Evolutionary conservation across 2,888 invertebrate species (phyloP).

Genomic region (Parapristionchus giblindavisi): DNA sequence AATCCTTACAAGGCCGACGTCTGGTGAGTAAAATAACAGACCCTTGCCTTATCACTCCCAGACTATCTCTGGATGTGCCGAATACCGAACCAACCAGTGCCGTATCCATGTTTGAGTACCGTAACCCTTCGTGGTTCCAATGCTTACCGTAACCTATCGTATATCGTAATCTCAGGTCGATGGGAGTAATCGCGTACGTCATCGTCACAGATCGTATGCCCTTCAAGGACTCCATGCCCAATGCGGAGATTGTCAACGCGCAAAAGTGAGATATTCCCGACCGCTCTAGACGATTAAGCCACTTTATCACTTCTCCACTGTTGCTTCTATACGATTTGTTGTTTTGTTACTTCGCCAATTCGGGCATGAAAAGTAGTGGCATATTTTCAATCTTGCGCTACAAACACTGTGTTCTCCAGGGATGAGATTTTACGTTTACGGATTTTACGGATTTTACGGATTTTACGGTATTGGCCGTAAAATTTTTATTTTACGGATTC

Average conservation of each 20-base stretch:
- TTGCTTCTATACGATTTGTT: background rate
- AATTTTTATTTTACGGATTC: too few relatives aligned
- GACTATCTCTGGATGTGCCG: background rate
- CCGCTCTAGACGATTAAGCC: background rate
- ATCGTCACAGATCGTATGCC: conserved; percentile 73
- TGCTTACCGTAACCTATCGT: conserved; percentile 7
- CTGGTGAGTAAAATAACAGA: conserved; percentile 65
- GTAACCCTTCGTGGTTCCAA: background rate
- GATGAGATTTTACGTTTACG: too few relatives aligned
- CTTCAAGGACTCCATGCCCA: conserved; percentile 71
- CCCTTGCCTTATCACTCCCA: background rate
- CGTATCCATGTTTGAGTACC: background rate
- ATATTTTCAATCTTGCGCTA: too few relatives aligned
- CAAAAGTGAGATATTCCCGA: conserved; percentile 53
- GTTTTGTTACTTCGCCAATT: background rate
- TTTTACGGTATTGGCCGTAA: too few relatives aligned
- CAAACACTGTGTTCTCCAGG: too few relatives aligned
- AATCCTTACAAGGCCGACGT: conserved; percentile 72
- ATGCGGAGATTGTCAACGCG: conserved; percentile 53
- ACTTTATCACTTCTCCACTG: too few relatives aligned
- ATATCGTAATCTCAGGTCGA: conserved; percentile 60
- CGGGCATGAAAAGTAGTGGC: background rate
- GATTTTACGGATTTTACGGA: too few relatives aligned
- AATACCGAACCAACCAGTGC: background rate
- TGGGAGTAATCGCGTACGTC: conserved; percentile 73